These are phyloP conservation scores for Coboldia fuscipes DNA, from an alignment of 1,140 invertebrate genomes.

Conservation along the genomic window DNA sequence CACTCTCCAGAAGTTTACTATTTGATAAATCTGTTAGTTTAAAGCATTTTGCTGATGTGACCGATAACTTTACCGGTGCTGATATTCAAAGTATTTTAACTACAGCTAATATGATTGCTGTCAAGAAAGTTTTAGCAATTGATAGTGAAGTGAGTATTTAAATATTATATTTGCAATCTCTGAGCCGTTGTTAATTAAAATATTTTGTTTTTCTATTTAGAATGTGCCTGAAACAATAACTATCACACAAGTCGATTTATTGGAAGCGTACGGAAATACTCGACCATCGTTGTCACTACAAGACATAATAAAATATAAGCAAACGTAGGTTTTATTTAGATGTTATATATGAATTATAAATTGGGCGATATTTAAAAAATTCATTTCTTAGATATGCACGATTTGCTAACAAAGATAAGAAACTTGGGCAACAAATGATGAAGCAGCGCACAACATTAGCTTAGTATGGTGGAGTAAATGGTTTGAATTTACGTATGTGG, in stretches of 20 bases:
- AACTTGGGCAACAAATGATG: too few relatives aligned
- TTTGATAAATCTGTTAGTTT: slow-evolving; percentile 17
- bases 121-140: slow-evolving; percentile 17
- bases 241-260: slow-evolving; percentile 27
- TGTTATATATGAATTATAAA: neutral
- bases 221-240: slow-evolving; percentile 5
- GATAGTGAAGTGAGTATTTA: slow-evolving; percentile 15
- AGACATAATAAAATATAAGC: slow-evolving; percentile 5
- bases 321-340: neutral
- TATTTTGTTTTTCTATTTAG: neutral
- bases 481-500: too few relatives aligned
- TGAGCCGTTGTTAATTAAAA: slow-evolving; percentile 1
- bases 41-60: slow-evolving; percentile 12
- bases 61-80: slow-evolving; percentile 17
- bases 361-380: neutral
- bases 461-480: too few relatives aligned
- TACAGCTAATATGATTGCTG: slow-evolving; percentile 20
- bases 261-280: slow-evolving; percentile 32
- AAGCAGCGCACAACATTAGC: too few relatives aligned
- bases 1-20: slow-evolving; percentile 10
- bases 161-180: neutral
- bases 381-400: neutral
- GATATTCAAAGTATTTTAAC: slow-evolving; percentile 21
- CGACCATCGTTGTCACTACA: slow-evolving; percentile 38
- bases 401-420: too few relatives aligned